Evolutionary conservation across 2,113 vertebrate genomes (phyloP), one percentile per base, ranked within the genome.

Genomic region (Pygoscelis antarcticus): DNA sequence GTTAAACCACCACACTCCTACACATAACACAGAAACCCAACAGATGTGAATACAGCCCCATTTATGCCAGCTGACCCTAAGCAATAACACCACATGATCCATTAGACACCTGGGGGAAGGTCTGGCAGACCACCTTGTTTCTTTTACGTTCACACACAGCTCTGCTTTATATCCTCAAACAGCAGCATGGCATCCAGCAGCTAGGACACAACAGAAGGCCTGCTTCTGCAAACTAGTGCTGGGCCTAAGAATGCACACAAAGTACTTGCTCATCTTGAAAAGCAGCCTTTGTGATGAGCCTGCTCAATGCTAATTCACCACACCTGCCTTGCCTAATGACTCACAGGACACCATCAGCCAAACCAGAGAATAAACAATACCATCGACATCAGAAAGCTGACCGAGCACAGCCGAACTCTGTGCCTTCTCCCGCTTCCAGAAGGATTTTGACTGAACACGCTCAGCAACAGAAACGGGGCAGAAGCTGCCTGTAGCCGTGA

Each of bases 331-430:
- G 75, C 75, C 74, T 5, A 10, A 2, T 2, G 22, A 4, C 83
- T 27, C 83, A 4, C 8, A 8, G 36, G 8, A 25, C 9, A 3
- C 71, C 1, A 6, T 9, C 72, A 38, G 13, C 11, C n/a, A 4
- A 13, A 11, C 7, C 55, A 5, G 14, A 23, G 18, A 16, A 14
- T 0, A 18, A 38, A 13, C 54, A 18, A 1, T 2, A 2, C 30
- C 49, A 0, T 1, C 16, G 0, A 3, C 10, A 10, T 1, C 16
- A 11, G 21, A 17, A 7, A 6, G 26, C 61, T 4, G 55, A 2
- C 52, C 9, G 3, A 79, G n/a, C 29, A n/a, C n/a, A n/a, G n/a
- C n/a, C n/a, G n/a, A 2, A 4, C 8, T 9, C 8, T 17, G 52
- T 1, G 34, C 44, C 51, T 54, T 13, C 44, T 8, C 49, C 40